A percentile compares a stretch with the other conserved stretches of the same genome.
Evolutionary conservation across 2,113 vertebrate genomes (phyloP).

Genomic region (Phaetusa simplex): DNA sequence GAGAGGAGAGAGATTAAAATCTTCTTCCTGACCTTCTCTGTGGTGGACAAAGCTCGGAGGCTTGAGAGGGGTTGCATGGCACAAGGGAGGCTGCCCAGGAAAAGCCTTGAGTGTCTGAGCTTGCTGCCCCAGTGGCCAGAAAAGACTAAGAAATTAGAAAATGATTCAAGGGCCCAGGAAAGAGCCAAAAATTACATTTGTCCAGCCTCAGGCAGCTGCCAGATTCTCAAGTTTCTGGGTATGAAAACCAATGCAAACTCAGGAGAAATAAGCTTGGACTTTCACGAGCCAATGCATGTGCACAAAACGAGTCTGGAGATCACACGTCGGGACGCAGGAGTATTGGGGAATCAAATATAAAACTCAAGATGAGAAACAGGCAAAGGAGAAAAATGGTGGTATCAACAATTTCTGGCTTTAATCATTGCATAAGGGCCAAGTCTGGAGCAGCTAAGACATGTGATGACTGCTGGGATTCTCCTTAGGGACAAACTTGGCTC

Average conservation of each 20-base stretch:
- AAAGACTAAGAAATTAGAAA: neutral
- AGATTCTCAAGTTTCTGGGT: neutral
- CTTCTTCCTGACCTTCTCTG: neutral
- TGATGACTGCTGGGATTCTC: conserved; percentile 4
- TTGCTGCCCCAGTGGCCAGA: neutral
- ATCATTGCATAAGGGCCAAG: neutral
- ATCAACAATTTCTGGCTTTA: conserved; percentile 30
- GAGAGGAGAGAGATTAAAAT: neutral
- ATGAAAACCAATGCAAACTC: neutral
- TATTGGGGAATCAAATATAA: neutral
- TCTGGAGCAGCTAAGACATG: neutral
- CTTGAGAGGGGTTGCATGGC: neutral
- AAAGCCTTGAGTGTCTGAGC: neutral
- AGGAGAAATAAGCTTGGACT: neutral
- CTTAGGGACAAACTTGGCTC: conserved; percentile 3
- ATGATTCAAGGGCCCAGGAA: neutral
- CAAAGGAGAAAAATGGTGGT: neutral
- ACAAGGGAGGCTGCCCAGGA: neutral
- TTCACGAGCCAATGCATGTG: neutral
- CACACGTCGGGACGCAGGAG: neutral
- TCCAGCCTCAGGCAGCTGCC: neutral
- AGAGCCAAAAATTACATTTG: neutral
- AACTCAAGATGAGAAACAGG: neutral
- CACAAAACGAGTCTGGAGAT: neutral
- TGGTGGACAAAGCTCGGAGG: neutral